Evolutionary conservation across 1,140 invertebrate species (phyloP).

Genomic region (Scaptomyza montana): DNA sequence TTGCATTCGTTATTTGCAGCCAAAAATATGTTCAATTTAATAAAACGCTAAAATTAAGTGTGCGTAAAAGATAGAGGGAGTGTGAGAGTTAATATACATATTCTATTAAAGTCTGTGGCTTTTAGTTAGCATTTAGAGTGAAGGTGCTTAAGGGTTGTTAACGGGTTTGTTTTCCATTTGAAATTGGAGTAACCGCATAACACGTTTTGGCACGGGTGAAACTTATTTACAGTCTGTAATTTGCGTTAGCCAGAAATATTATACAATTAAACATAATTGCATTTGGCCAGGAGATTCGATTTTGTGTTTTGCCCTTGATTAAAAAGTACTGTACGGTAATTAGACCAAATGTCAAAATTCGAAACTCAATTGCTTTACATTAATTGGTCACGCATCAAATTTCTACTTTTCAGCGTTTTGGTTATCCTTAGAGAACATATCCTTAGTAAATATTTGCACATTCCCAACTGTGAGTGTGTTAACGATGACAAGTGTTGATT

Average conservation of each 20-base stretch:
- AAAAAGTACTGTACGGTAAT: slow-evolving; percentile 57
- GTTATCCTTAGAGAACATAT: slow-evolving; percentile 8
- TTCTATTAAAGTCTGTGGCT: slow-evolving; percentile 24
- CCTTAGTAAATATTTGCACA: slow-evolving; percentile 8
- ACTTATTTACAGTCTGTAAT: slow-evolving; percentile 62
- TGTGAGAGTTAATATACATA: background rate
- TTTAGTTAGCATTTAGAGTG: slow-evolving; percentile 14
- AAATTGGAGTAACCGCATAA: slow-evolving; percentile 45
- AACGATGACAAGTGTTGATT: slow-evolving; percentile 33
- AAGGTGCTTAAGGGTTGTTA: background rate
- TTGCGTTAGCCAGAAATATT: slow-evolving; percentile 73
- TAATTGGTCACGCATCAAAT: slow-evolving; percentile 49
- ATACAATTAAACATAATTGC: slow-evolving; percentile 76
- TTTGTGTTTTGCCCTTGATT: slow-evolving; percentile 38
- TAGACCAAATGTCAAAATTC: slow-evolving; percentile 49
- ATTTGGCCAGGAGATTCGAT: slow-evolving; percentile 53
- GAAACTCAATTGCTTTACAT: slow-evolving; percentile 38
- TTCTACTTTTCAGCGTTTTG: slow-evolving; percentile 29
- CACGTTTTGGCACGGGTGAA: slow-evolving; percentile 40
- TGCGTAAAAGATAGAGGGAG: too few relatives aligned
- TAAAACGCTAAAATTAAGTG: background rate
- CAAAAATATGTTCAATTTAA: slow-evolving; percentile 26
- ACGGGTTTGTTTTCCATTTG: background rate
- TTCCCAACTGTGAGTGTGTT: too few relatives aligned
- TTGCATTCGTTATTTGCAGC: slow-evolving; percentile 10